phyloP scores from a whole-genome alignment of 2,888 invertebrate species.

The Aphodius granarius region DNA sequence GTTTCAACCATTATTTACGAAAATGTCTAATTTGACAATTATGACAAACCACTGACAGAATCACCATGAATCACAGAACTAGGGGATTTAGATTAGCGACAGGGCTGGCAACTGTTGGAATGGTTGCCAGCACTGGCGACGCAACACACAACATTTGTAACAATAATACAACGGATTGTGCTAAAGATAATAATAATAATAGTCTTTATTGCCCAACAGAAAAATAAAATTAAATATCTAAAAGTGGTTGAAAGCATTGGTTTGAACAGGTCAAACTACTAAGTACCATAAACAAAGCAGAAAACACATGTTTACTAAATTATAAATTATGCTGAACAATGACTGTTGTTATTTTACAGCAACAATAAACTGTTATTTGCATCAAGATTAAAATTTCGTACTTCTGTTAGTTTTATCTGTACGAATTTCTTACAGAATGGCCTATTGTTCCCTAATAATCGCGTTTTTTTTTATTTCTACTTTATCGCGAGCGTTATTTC shows the following conservation, averaged over 20 bases:
- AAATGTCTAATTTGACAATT: slow-evolving; percentile 18
- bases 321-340: no score
- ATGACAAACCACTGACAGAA: neutral
- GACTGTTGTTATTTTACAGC: neutral
- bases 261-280: no score
- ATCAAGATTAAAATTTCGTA: neutral
- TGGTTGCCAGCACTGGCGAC: no score
- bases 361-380: neutral
- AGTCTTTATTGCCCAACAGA: no score
- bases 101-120: neutral
- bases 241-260: no score
- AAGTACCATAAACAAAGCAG: no score
- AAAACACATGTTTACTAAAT: no score
- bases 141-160: no score
- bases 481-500: neutral
- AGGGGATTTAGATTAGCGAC: neutral
- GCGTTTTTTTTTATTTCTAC: neutral
- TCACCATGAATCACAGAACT: neutral
- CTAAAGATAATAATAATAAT: no score
- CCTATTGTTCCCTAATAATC: neutral
- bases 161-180: no score
- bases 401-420: neutral
- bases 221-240: no score
- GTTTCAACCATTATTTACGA: slow-evolving; percentile 44
- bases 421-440: neutral